A percentile compares a stretch with the other conserved stretches of the same genome.
phyloP scores from a whole-genome alignment of 2,113 vertebrate genomes.

The Gorsachius goisagi region DNA sequence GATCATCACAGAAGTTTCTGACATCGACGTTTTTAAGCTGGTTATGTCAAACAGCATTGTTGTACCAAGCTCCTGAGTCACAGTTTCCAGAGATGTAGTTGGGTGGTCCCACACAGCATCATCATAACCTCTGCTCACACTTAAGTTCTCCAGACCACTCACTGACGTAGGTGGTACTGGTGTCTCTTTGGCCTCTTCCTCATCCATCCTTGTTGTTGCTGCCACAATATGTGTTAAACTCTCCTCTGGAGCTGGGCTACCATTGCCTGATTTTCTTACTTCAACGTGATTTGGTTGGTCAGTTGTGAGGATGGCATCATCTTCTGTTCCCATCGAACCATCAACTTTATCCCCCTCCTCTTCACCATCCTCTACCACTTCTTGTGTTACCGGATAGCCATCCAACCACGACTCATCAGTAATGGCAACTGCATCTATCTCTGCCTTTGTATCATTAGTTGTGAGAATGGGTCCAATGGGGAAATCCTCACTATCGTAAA shows the following conservation, averaged over 20 bases:
- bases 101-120: not conserved
- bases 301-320: slow-evolving; percentile 14
- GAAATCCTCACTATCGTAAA: slow-evolving; percentile 45
- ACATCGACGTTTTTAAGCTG: slow-evolving; percentile 37
- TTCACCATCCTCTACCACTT: slow-evolving; percentile 62
- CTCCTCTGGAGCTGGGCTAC: slow-evolving; percentile 38
- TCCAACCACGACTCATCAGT: slow-evolving; percentile 89
- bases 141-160: slow-evolving; percentile 55
- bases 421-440: slow-evolving; percentile 52
- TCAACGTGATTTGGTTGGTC: slow-evolving; percentile 74
- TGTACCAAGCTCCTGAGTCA: not conserved
- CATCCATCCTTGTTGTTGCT: slow-evolving; percentile 18
- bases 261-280: not conserved
- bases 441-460: slow-evolving; percentile 69
- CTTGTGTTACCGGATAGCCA: slow-evolving; percentile 84
- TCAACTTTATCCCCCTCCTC: slow-evolving; percentile 65
- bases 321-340: slow-evolving; percentile 71
- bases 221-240: slow-evolving; percentile 8
- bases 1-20: slow-evolving; percentile 46
- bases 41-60: slow-evolving; percentile 38
- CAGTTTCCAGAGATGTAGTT: slow-evolving; percentile 24
- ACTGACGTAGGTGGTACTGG: not conserved
- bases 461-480: slow-evolving; percentile 55
- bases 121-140: slow-evolving; percentile 3
- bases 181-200: not conserved